Evolutionary conservation across 2,888 invertebrate species (phyloP).

Genomic region (Harpagoxenus sublaevis): DNA sequence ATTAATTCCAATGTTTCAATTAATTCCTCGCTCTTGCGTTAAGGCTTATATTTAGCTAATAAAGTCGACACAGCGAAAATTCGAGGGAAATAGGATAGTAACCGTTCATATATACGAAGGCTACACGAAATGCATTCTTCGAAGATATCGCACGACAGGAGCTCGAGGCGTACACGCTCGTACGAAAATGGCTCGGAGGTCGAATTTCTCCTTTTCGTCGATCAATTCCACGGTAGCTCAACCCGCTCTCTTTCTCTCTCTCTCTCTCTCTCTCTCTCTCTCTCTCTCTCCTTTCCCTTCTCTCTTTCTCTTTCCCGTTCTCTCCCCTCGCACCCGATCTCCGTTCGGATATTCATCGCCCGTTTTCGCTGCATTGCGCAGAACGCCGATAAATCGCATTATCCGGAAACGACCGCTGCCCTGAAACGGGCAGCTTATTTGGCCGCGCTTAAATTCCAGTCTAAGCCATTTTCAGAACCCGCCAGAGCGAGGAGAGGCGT

Average conservation of each 20-base stretch:
- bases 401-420: constrained; percentile 60
- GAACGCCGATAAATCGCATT: constrained; percentile 77
- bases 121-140: constrained; percentile 16
- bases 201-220: constrained; percentile 57
- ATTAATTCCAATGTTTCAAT: neutral
- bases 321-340: neutral
- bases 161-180: constrained; percentile 14
- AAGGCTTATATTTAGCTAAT: neutral
- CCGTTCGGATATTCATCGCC: constrained; percentile 66
- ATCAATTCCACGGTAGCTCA: constrained; percentile 41
- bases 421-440: constrained; percentile 66
- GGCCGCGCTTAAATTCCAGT: constrained; percentile 76
- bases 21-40: too few relatives aligned
- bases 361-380: constrained; percentile 71
- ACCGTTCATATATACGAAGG: neutral
- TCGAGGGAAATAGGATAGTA: neutral
- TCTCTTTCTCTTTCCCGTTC: neutral
- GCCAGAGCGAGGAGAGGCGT: constrained; percentile 27
- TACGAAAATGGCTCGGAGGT: constrained; percentile 30
- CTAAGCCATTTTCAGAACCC: constrained; percentile 56
- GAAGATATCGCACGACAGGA: constrained; percentile 16
- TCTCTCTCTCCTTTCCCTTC: neutral
- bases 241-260: neutral
- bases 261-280: too few relatives aligned
- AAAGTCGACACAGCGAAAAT: neutral